These are phyloP conservation scores for Struthio camelus DNA, from an alignment of 2,113 vertebrate species.

Conservation along the genomic window DNA sequence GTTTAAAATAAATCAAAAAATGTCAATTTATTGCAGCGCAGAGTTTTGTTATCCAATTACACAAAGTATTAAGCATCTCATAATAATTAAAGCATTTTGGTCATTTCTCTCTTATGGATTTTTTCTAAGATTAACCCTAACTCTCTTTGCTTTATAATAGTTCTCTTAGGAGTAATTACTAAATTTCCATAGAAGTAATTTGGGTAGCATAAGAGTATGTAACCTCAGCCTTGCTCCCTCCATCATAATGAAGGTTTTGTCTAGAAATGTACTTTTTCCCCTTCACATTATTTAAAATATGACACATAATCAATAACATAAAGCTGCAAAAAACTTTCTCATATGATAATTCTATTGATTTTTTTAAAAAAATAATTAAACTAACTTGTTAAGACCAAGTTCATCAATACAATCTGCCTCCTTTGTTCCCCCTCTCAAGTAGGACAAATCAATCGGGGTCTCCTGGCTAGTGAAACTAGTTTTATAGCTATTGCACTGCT, in stretches of 20 bases:
- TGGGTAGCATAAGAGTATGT: neutral
- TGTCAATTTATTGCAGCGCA: neutral
- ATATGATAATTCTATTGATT: slow-evolving; percentile 45
- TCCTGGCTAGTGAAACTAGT: neutral
- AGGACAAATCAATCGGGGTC: neutral
- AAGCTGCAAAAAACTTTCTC: slow-evolving; percentile 31
- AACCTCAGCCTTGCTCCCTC: slow-evolving; percentile 4
- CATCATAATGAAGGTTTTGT: neutral
- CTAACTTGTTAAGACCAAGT: neutral
- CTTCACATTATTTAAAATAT: neutral
- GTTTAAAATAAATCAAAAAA: neutral
- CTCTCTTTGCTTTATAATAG: neutral
- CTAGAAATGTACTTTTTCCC: neutral
- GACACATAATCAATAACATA: slow-evolving; percentile 29
- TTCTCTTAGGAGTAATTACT: slow-evolving; percentile 4
- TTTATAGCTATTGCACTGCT: neutral
- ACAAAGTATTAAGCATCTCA: neutral
- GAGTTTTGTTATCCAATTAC: neutral
- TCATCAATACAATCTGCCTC: slow-evolving; percentile 4
- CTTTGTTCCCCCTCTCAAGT: neutral
- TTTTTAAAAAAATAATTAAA: slow-evolving; percentile 43
- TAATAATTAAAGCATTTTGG: neutral
- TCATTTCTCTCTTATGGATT: neutral
- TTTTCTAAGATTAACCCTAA: neutral
- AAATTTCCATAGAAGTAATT: neutral